A percentile compares a stretch with the other conserved stretches of the same genome.
phyloP scores from a whole-genome alignment of 2,888 invertebrate species.

The Conomelus anceps region DNA sequence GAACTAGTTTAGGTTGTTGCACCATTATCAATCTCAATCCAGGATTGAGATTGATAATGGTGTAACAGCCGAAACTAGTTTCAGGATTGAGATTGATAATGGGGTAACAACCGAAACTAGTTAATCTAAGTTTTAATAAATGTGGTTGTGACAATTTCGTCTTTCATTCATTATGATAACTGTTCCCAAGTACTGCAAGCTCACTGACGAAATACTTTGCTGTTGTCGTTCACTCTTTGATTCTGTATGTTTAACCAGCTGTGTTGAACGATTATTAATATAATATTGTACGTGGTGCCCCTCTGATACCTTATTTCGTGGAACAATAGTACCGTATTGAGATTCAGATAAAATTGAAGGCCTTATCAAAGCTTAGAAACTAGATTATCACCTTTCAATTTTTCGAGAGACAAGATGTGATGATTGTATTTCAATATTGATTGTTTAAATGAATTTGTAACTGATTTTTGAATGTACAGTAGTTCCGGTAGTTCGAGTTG shows the following conservation, averaged over 20 bases:
- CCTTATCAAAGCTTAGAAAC: background rate
- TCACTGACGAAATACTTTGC: background rate
- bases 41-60: too few relatives aligned
- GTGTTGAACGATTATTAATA: background rate
- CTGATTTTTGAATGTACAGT: background rate
- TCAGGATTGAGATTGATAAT: too few relatives aligned
- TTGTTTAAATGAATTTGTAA: background rate
- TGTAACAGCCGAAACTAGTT: too few relatives aligned
- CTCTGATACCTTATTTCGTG: background rate
- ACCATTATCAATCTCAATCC: too few relatives aligned
- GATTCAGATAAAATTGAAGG: background rate
- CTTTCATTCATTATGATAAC: background rate
- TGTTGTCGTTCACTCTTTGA: background rate
- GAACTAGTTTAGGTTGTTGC: too few relatives aligned
- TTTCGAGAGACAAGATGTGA: background rate
- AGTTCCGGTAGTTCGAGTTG: too few relatives aligned
- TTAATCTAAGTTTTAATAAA: too few relatives aligned
- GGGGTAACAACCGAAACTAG: too few relatives aligned
- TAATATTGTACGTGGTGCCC: background rate
- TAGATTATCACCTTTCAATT: background rate
- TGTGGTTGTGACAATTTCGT: too few relatives aligned
- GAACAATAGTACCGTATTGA: background rate
- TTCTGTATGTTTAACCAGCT: conserved; percentile 2
- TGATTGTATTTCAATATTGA: background rate
- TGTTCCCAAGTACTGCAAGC: background rate